A percentile compares a stretch with the other conserved stretches of the same genome.
Evolutionary conservation across 2,113 vertebrate genomes (phyloP).

Genomic region (Hassar affinis): DNA sequence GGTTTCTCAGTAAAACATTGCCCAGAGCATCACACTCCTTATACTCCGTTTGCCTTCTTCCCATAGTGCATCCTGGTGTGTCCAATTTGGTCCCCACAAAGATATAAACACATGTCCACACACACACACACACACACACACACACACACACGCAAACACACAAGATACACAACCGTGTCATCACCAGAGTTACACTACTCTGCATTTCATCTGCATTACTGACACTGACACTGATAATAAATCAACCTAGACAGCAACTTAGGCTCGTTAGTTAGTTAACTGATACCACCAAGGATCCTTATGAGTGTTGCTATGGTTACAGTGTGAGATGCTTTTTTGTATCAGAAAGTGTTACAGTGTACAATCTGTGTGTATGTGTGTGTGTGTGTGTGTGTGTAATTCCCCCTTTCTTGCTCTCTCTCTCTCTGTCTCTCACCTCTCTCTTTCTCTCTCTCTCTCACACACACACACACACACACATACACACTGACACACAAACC

Average conservation of each 20-base stretch:
- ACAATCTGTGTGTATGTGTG: background rate
- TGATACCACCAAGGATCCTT: background rate
- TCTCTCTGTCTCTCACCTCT: background rate
- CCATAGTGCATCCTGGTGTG: no score
- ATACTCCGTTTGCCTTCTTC: no score
- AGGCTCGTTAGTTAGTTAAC: background rate
- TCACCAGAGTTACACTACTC: no score
- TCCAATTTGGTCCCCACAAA: no score
- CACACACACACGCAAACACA: no score
- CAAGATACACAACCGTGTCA: no score
- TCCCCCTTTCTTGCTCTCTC: background rate
- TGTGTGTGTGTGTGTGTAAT: background rate
- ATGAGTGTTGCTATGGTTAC: background rate
- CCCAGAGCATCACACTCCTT: no score
- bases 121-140: no score
- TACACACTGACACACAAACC: no score
- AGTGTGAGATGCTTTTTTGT: background rate
- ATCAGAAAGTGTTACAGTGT: background rate
- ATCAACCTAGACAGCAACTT: background rate
- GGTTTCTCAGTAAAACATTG: no score
- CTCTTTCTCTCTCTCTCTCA: background rate
- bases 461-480: conserved; percentile 4
- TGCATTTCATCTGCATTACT: no score
- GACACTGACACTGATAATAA: background rate
- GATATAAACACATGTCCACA: no score